Conservation (phyloP, 2,113 vertebrate species). For the Talpa occidentalis region DNA sequence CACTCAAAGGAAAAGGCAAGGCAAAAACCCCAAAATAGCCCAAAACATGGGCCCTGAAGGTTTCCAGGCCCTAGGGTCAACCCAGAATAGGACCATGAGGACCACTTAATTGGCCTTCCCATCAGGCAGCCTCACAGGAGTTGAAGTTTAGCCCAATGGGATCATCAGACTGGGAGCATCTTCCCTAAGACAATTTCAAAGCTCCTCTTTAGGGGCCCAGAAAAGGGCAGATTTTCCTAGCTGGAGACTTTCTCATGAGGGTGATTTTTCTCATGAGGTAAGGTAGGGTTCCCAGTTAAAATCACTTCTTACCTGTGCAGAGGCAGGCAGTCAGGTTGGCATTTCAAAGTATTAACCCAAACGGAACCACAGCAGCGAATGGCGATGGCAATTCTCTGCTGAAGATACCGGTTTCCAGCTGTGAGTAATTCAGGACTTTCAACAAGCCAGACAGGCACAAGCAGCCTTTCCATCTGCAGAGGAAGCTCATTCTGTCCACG, state of each 20-base stretch:
- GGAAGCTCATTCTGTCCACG: background rate
- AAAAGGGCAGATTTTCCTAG: conserved; percentile 42
- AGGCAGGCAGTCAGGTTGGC: background rate
- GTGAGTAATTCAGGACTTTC: background rate
- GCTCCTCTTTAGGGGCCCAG: background rate
- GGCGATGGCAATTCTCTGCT: background rate
- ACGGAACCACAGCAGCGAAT: background rate
- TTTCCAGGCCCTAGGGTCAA: background rate
- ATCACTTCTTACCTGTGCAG: background rate
- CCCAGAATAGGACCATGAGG: background rate
- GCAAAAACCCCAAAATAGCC: background rate
- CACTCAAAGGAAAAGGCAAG: background rate
- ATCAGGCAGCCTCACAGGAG: background rate
- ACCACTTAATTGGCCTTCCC: background rate
- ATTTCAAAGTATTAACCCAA: background rate
- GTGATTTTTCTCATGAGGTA: background rate
- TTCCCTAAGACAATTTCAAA: conserved; percentile 1
- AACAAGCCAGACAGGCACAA: background rate
- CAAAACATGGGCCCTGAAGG: background rate
- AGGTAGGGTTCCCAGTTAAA: background rate
- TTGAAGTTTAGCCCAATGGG: conserved; percentile 50
- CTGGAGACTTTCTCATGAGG: conserved; percentile 12
- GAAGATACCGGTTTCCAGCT: background rate
- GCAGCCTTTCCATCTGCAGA: background rate
- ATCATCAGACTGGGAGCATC: conserved; percentile 30